Conservation (phyloP, 1,140 invertebrate species). For the Agrypnia vestita region DNA sequence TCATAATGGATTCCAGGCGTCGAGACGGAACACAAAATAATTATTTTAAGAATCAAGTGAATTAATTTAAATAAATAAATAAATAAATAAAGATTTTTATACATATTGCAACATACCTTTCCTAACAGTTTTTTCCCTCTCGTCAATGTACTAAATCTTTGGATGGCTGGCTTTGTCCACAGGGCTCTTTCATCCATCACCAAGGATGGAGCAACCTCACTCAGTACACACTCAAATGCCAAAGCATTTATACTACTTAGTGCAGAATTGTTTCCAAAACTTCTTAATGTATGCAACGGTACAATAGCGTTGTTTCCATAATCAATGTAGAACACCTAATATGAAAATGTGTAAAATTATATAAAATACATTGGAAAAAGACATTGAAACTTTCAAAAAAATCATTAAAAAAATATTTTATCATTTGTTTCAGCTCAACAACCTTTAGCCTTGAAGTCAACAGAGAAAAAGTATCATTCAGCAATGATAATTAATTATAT, state of each 20-base stretch:
- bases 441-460: too few species aligned
- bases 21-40: too few species aligned
- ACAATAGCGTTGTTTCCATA: slow-evolving; percentile 78
- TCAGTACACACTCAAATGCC: slow-evolving; percentile 82
- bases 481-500: too few species aligned
- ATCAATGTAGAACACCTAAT: slow-evolving; percentile 84
- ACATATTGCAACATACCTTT: slow-evolving; percentile 64
- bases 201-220: slow-evolving; percentile 78
- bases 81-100: too few species aligned
- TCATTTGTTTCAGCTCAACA: too few species aligned
- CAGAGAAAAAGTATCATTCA: too few species aligned
- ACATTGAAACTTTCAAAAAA: neutral
- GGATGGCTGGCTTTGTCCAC: slow-evolving; percentile 76
- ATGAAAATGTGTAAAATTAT: slow-evolving; percentile 32
- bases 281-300: slow-evolving; percentile 16
- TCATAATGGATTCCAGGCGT: too few species aligned
- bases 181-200: slow-evolving; percentile 72
- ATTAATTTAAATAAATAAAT: too few species aligned
- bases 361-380: neutral
- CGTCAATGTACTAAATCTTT: slow-evolving; percentile 70
- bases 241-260: slow-evolving; percentile 70
- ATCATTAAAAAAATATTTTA: neutral
- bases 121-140: slow-evolving; percentile 64
- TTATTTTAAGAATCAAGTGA: too few species aligned
- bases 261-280: slow-evolving; percentile 59